These are phyloP conservation scores for Benitochromis conjunctus DNA, from an alignment of 2,113 vertebrate genomes.

Conservation along the genomic window DNA sequence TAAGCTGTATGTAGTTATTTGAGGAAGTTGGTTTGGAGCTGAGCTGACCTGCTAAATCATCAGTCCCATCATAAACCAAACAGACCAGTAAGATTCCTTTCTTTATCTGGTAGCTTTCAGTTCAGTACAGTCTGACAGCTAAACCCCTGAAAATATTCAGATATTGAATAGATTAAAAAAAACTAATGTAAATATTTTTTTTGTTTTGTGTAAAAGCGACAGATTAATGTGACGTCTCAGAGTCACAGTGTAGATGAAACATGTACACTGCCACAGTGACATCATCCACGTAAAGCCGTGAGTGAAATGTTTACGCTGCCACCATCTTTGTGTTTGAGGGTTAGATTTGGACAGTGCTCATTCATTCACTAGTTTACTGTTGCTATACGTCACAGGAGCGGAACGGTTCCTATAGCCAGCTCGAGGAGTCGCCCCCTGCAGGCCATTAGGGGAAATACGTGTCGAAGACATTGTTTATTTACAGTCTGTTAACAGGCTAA, in stretches of 20 bases:
- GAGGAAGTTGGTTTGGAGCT: no score
- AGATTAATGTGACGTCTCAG: no score
- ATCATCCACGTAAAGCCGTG: rapidly evolving
- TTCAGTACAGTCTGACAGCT: no score
- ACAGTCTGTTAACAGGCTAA: background rate
- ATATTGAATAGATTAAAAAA: no score
- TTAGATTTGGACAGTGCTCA: background rate
- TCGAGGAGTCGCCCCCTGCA: background rate
- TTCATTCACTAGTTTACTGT: rapidly evolving
- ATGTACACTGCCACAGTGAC: background rate
- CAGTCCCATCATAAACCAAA: no score
- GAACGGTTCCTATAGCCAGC: rapidly evolving
- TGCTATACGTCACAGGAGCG: no score
- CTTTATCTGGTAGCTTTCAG: no score
- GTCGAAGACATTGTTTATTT: background rate
- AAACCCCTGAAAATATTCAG: no score
- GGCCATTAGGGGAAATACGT: background rate
- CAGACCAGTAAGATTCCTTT: no score
- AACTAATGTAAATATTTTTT: no score
- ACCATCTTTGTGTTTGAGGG: background rate
- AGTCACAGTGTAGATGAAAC: background rate
- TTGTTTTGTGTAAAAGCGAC: no score
- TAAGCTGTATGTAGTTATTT: rapidly evolving
- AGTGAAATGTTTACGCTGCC: background rate
- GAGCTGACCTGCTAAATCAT: no score